Evolutionary conservation across 2,888 invertebrate species (phyloP), one percentile per base, ranked within the genome.

Genomic region (Lutraria lutraria): DNA sequence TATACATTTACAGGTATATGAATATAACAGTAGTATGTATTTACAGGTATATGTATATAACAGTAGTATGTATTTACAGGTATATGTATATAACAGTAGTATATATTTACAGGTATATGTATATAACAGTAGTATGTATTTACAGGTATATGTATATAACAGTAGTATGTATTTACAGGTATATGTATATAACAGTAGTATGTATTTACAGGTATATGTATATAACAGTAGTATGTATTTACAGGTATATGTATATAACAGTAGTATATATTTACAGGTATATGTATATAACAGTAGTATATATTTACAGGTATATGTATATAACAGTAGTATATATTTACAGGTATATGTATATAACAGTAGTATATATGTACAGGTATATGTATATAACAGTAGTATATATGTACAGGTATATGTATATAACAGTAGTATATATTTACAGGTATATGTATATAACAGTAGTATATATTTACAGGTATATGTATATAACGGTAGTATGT

Each of bases 1-100:
- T 54, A n/a, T n/a, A n/a, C n/a, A 54, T 21, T 79, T 92, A 1
- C 93, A 94, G 97, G 97, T 82, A 99, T 99, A 8, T 8, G n/a
- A n/a, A 43, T 43, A 43, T 43, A 8, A 43, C 43, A 4, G 8
- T 43, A 43, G 6, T 25, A 81, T 81, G 10, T 54, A 54, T 21
- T 79, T 92, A 1, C 93, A 94, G 97, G 97, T 82, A 99, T 99
- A n/a, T n/a, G 43, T 8, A 43, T 43, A 43, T 43, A 8, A 43
- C 43, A 4, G 8, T 43, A 43, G 6, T 25, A 81, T 81, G 10
- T 54, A 54, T 21, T 79, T 92, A 1, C 93, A 94, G 97, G 97
- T 82, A 99, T 99, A n/a, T n/a, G 43, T 8, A 43, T 43, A 43
- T 43, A 8, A 43, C 43, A 4, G 8, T 43, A 43, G 6, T 25